Conservation (phyloP, 2,797 vertebrate genomes). For the Florisuga fusca region DNA sequence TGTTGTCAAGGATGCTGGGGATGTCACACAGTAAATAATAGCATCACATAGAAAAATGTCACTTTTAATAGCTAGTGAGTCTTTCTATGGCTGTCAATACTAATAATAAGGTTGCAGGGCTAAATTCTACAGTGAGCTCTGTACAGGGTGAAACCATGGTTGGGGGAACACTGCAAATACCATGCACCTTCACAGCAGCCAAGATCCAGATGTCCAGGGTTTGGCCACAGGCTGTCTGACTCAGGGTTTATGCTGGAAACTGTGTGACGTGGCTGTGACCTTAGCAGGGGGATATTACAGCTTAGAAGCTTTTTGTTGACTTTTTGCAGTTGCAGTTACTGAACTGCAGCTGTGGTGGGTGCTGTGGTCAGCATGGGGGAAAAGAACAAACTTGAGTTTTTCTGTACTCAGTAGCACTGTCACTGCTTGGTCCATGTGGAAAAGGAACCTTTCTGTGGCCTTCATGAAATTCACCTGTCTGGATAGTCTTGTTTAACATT, state of each 20-base stretch:
- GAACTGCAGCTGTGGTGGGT: background rate
- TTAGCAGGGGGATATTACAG: accelerated
- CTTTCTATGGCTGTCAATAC: background rate
- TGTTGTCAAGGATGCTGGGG: background rate
- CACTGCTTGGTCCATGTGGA: accelerated
- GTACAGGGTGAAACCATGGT: accelerated
- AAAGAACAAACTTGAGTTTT: background rate
- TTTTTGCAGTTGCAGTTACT: background rate
- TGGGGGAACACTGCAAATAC: background rate
- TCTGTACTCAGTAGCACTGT: background rate
- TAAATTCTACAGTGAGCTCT: background rate
- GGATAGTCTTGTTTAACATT: background rate
- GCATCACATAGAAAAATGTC: background rate
- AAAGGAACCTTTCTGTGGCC: background rate
- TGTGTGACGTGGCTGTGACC: background rate
- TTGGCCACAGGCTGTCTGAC: background rate
- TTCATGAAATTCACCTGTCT: background rate
- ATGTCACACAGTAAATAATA: background rate
- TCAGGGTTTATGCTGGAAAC: background rate
- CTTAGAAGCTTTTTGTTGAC: background rate
- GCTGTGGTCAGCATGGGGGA: background rate
- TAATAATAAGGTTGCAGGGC: background rate
- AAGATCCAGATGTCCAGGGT: accelerated
- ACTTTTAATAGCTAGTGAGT: background rate
- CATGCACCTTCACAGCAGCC: background rate